Percentiles rank a stretch among this genome's conserved stretches.
phyloP scores from a whole-genome alignment of 2,113 vertebrate genomes.

The Gadus chalcogrammus region DNA sequence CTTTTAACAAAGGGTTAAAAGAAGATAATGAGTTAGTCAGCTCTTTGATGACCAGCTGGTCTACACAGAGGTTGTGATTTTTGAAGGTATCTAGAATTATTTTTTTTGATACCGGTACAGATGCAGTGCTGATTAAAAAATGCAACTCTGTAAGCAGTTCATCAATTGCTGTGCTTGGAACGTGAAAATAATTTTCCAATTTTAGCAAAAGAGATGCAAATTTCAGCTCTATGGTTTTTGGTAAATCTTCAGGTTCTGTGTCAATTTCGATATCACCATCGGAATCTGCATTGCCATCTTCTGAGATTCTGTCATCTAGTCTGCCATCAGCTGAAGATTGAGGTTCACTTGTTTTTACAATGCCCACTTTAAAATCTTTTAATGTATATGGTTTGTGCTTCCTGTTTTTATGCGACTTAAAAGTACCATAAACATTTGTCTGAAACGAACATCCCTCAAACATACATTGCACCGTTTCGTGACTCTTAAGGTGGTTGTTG shows the following conservation, averaged over 20 bases:
- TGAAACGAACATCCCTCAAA: constrained; percentile 8
- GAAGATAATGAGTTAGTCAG: no score
- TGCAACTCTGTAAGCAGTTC: background rate
- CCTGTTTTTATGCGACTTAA: constrained; percentile 13
- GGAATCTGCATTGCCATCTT: no score
- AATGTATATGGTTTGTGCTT: constrained; percentile 20
- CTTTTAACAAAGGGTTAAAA: no score
- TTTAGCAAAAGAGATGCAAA: no score
- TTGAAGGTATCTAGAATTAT: constrained; percentile 22
- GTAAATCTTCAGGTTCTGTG: no score
- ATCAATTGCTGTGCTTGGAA: constrained; percentile 1
- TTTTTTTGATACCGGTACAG: background rate
- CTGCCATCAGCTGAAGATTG: no score
- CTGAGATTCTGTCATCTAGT: background rate
- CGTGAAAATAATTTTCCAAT: no score
- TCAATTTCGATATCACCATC: no score
- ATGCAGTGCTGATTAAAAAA: background rate
- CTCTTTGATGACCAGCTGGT: no score
- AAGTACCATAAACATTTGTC: constrained; percentile 22
- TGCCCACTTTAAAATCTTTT: constrained; percentile 16
- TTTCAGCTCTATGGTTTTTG: no score
- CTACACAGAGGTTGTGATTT: background rate
- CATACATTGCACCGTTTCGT: constrained; percentile 21
- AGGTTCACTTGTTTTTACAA: no score
- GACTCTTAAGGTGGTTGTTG: no score